Evolutionary conservation across 1,140 invertebrate species (phyloP).

Genomic region (Grapholita molesta): DNA sequence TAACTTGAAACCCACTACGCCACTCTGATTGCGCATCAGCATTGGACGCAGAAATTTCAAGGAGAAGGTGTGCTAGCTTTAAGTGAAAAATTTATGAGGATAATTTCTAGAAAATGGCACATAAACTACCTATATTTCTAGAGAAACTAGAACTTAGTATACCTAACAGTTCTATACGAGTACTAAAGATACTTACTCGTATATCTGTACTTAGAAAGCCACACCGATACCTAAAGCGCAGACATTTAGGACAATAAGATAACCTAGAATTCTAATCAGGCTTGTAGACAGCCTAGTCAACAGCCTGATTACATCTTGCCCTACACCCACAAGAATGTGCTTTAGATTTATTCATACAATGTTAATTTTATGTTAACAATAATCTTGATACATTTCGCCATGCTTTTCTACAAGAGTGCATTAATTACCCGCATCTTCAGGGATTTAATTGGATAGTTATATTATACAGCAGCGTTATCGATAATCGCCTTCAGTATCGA

Average conservation of each 20-base stretch:
- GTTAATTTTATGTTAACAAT: slow-evolving; percentile 6
- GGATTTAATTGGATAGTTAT: background rate
- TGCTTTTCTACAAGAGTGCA: background rate
- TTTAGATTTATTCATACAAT: background rate
- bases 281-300: background rate
- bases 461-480: background rate
- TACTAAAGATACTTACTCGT: too few relatives aligned
- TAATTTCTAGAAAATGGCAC: too few relatives aligned
- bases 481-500: background rate
- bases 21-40: too few relatives aligned
- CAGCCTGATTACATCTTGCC: background rate
- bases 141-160: too few relatives aligned
- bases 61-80: too few relatives aligned
- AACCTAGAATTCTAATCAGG: background rate
- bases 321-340: background rate
- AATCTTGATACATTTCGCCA: background rate
- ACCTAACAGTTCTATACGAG: too few relatives aligned
- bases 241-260: background rate
- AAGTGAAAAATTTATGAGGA: too few relatives aligned
- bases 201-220: background rate
- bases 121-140: too few relatives aligned
- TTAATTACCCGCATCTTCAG: background rate
- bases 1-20: too few relatives aligned
- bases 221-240: background rate
- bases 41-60: too few relatives aligned